Evolutionary conservation across 1,140 invertebrate genomes (phyloP).

Genomic region (Calephelis virginiensis): DNA sequence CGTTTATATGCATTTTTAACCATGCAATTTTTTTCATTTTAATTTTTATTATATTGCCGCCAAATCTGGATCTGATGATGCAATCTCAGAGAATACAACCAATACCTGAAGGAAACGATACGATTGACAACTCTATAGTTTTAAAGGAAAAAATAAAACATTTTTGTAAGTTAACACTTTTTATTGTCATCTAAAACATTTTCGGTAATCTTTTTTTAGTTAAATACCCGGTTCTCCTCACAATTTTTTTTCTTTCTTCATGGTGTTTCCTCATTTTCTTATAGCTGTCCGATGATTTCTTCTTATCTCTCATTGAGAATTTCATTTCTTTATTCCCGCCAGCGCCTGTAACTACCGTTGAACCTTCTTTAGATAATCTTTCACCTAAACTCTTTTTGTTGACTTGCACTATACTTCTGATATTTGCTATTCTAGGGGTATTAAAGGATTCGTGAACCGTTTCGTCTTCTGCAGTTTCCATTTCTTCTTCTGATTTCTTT

Average conservation of each 20-base stretch:
- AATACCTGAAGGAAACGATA: no score
- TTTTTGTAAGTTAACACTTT: constrained; percentile 1
- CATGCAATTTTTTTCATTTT: no score
- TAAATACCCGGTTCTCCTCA: constrained; percentile 82
- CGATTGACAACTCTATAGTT: no score
- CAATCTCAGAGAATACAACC: no score
- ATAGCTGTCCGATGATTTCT: constrained; percentile 73
- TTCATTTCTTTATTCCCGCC: constrained; percentile 89
- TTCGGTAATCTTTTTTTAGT: constrained; percentile 55
- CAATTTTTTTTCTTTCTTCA: constrained; percentile 85
- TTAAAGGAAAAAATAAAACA: no score
- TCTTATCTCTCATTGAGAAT: constrained; percentile 80
- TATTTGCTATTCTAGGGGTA: constrained; percentile 44
- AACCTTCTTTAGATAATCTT: constrained; percentile 81
- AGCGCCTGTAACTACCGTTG: constrained; percentile 79
- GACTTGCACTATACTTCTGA: constrained; percentile 62
- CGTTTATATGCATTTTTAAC: no score
- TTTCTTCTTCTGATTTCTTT: constrained; percentile 58
- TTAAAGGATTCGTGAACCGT: constrained; percentile 41
- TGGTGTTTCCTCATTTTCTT: constrained; percentile 82
- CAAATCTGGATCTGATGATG: no score
- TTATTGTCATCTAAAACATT: constrained; percentile 33
- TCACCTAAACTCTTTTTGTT: constrained; percentile 85
- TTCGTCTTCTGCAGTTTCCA: constrained; percentile 42
- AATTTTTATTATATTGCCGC: no score